Evolutionary conservation across 35 echinoderm and acorn worm species (phyloP).

Genomic region (Apostichopus californicus): DNA sequence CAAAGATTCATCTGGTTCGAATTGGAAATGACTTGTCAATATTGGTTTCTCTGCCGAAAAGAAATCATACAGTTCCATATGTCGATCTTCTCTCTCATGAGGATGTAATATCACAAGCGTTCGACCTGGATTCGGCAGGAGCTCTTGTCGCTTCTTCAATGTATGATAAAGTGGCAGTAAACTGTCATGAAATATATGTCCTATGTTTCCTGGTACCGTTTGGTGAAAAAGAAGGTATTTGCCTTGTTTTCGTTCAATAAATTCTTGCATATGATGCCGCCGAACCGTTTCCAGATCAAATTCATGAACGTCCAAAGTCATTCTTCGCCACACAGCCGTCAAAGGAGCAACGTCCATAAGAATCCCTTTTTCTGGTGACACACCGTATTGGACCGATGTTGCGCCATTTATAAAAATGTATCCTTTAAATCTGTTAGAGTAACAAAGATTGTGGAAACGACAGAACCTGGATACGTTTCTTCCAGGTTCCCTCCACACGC

Average conservation of each 20-base stretch:
- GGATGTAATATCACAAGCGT: neutral
- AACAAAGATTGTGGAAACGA: neutral
- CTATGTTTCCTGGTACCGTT: neutral
- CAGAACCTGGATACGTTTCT: neutral
- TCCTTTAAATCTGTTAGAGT: neutral
- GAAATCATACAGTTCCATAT: neutral
- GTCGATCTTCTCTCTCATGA: neutral
- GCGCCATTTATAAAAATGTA: constrained; percentile 8
- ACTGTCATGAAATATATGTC: neutral
- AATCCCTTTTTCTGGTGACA: neutral
- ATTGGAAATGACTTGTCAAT: neutral
- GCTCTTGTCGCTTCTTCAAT: neutral
- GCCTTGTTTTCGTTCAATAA: neutral
- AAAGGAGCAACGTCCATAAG: neutral
- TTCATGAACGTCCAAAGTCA: neutral
- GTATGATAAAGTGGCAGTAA: neutral
- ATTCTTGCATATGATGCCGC: no score
- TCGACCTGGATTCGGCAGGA: neutral
- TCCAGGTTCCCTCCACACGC: neutral
- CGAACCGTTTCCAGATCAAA: neutral
- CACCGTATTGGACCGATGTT: neutral
- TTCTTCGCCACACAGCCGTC: neutral
- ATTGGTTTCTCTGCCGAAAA: neutral
- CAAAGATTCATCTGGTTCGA: neutral
- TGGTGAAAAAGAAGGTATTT: neutral